Conservation (phyloP, 2,888 invertebrate species). For the Plebejus anna region DNA sequence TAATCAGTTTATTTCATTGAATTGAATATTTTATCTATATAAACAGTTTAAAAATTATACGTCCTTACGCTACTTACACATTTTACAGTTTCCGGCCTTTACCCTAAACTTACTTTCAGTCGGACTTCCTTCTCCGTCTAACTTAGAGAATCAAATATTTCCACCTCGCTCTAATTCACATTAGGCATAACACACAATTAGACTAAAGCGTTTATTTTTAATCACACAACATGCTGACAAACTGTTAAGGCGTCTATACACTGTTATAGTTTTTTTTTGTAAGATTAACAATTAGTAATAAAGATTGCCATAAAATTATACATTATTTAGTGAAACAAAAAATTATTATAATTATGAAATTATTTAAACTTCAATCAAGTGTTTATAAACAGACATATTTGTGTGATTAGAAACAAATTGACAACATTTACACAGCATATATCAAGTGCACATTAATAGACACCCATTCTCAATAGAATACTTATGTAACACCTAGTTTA, state of each 20-base stretch:
- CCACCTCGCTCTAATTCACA: constrained; percentile 36
- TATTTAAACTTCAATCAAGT: not conserved
- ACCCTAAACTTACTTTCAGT: constrained; percentile 50
- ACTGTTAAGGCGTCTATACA: not conserved
- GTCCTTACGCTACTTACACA: constrained; percentile 48
- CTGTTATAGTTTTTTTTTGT: not conserved
- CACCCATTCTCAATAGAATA: constrained; percentile 35
- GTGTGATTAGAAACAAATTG: constrained; percentile 39
- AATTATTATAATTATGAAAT: not conserved
- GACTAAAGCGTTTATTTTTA: constrained; percentile 34
- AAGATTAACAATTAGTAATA: not conserved
- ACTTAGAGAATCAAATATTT: constrained; percentile 37
- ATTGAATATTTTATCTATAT: constrained; percentile 76
- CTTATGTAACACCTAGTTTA: constrained; percentile 45
- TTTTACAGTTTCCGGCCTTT: constrained; percentile 40
- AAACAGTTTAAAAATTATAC: constrained; percentile 71
- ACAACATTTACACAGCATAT: constrained; percentile 8
- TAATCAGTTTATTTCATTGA: constrained; percentile 75
- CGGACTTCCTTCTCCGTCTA: constrained; percentile 44
- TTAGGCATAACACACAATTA: constrained; percentile 37
- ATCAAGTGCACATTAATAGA: constrained; percentile 13
- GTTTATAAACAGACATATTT: not conserved
- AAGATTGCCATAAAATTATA: not conserved
- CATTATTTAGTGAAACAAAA: not conserved
- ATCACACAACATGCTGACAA: constrained; percentile 32